Evolutionary conservation across 1,140 invertebrate genomes (phyloP), one percentile per base, ranked within the genome.

Genomic region (Brachionus asplanchnoidis): DNA sequence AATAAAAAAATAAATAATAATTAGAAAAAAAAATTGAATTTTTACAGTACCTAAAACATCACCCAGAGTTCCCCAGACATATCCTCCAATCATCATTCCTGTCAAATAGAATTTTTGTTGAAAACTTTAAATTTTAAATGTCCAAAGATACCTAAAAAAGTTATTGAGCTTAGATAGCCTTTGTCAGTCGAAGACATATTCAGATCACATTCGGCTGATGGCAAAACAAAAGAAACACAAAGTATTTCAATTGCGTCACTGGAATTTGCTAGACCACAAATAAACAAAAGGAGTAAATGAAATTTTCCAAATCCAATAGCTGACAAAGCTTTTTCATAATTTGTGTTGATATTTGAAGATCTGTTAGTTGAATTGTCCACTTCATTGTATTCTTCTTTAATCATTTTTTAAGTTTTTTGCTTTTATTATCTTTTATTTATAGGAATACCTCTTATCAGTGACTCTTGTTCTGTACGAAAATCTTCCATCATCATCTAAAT

Each of bases 51-150:
- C 95, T 78, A 94, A 88, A 20, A 93, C 92, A 90, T 97, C 95
- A 75, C 95, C 95, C 84, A 96, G 92, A 23, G 94, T 95, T 85
- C 95, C 95, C 95, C 95, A 96, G 85, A 93, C 92, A 89, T 95
- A 95, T 78, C 95, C 95, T 77, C 95, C 95, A 40, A 93, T 93
- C 94, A 97, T 95, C 95, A 97, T 96, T 50, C 95, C 95, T 95
- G 85, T 87, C 36, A 32, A 23, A 56, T 4, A 17, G 7, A 84
- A n/a, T 20, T 42, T 12, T 32, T 32, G 23, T 77, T 14, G 88
- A 86, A 1, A 88, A 87, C 14, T 84, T 83, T 14, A 86, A 91
- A 17, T 17, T 6, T 14, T 53, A 3, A 53, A 53, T 17, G 14
- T 53, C 3, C 2, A 11, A 53, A 36, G 1, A 91, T 87, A 94